Conservation (phyloP, 2,113 vertebrate genomes). For the Aix galericulata region DNA sequence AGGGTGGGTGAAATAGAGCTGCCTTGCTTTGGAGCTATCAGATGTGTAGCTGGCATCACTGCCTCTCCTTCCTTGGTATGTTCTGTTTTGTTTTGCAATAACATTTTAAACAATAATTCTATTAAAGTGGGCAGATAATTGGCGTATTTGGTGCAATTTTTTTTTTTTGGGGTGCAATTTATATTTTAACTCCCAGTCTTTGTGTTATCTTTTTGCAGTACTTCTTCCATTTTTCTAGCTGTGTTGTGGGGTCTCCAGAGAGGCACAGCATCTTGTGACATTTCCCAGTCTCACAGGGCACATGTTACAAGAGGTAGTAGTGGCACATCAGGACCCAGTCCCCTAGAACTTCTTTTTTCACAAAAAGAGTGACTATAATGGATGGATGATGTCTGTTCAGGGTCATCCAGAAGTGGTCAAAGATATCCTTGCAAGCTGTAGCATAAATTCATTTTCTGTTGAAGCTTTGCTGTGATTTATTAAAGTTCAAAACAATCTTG, state of each 20-base stretch:
- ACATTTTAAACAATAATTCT: background rate
- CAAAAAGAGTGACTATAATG: background rate
- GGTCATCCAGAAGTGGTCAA: background rate
- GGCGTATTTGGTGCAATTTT: background rate
- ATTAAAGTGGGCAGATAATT: background rate
- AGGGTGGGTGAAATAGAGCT: background rate
- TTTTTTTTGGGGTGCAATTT: background rate
- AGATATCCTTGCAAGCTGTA: background rate
- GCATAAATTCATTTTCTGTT: background rate
- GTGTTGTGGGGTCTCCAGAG: background rate
- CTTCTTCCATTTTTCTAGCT: background rate
- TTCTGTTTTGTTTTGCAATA: background rate
- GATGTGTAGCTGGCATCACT: background rate
- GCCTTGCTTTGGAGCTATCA: background rate
- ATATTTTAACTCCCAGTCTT: background rate
- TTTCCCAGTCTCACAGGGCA: background rate
- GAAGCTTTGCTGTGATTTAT: background rate
- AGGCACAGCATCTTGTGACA: background rate
- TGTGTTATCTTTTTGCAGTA: background rate
- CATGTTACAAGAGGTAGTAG: rapidly evolving
- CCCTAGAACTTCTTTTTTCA: background rate
- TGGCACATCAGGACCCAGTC: background rate
- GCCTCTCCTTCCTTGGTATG: background rate
- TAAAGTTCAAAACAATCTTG: background rate
- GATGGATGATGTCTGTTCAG: background rate